phyloP scores from a whole-genome alignment of 1,140 invertebrate genomes.

The Zophobas morio region DNA sequence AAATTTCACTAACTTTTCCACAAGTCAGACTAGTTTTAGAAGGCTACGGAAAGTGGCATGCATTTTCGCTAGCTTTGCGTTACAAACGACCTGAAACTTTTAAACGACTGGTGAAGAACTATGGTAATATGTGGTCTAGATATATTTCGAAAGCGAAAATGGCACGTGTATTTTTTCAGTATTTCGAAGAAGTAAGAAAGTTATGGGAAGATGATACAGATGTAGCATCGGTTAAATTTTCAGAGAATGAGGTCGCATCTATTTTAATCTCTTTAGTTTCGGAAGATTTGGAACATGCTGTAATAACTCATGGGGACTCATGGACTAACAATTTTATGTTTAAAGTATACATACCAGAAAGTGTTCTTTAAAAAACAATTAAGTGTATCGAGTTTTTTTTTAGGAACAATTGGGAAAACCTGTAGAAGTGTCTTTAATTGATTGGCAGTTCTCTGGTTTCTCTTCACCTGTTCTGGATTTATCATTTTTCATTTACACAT shows the following conservation, averaged over 20 bases:
- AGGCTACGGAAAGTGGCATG: conserved; percentile 72
- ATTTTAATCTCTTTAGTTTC: not conserved
- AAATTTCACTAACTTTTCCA: conserved; percentile 65
- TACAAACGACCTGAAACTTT: conserved; percentile 61
- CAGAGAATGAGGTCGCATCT: not conserved
- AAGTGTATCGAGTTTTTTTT: not conserved
- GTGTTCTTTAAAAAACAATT: not conserved
- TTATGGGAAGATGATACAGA: not conserved
- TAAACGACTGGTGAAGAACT: not conserved
- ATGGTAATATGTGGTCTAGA: not conserved
- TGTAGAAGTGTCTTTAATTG: too few species aligned
- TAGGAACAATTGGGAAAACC: too few species aligned
- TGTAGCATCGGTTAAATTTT: conserved; percentile 3
- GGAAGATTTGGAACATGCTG: conserved; percentile 69
- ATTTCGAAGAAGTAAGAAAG: conserved; percentile 26
- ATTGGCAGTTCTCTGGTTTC: too few species aligned
- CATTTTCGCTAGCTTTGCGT: conserved; percentile 69
- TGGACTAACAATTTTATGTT: conserved; percentile 74
- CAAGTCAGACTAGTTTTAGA: conserved; percentile 68
- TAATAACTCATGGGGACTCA: conserved; percentile 71
- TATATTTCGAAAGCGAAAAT: conserved; percentile 13
- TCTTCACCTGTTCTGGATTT: too few species aligned
- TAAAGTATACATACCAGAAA: conserved; percentile 57
- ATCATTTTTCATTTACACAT: too few species aligned
- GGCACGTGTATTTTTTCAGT: conserved; percentile 2